A percentile compares a stretch with the other conserved stretches of the same genome.
phyloP scores from a whole-genome alignment of 2,888 invertebrate genomes.

The Xylophagus ater region DNA sequence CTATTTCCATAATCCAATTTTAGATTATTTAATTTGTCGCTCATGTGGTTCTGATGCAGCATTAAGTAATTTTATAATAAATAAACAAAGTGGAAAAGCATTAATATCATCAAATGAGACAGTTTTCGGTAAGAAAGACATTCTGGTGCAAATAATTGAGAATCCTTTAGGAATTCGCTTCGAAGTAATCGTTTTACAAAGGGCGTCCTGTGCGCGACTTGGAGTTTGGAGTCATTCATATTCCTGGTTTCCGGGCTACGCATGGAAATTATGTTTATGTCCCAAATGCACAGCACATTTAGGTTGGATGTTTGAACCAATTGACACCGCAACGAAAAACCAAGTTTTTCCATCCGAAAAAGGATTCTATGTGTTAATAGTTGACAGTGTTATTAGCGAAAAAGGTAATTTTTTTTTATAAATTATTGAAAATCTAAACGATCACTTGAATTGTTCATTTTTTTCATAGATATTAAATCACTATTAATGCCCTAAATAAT shows the following conservation, averaged over 20 bases:
- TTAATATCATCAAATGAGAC: slow-evolving; percentile 41
- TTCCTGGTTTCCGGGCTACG: slow-evolving; percentile 56
- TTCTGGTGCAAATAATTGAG: slow-evolving; percentile 45
- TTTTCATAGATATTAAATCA: slow-evolving; percentile 10
- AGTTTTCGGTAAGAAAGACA: slow-evolving; percentile 43
- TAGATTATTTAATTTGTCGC: slow-evolving; percentile 47
- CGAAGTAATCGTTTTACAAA: slow-evolving; percentile 43
- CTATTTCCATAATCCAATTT: slow-evolving; percentile 15
- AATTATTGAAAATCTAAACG: background rate
- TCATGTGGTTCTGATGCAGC: slow-evolving; percentile 49
- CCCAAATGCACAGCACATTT: slow-evolving; percentile 49
- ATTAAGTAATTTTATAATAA: slow-evolving; percentile 44
- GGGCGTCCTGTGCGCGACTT: slow-evolving; percentile 45
- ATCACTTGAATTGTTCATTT: slow-evolving; percentile 3
- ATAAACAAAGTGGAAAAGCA: slow-evolving; percentile 43
- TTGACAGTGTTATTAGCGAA: slow-evolving; percentile 31
- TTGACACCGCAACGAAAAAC: slow-evolving; percentile 26
- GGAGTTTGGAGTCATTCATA: slow-evolving; percentile 44
- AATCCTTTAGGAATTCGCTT: slow-evolving; percentile 47
- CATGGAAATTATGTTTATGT: slow-evolving; percentile 51
- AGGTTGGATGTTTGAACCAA: slow-evolving; percentile 50
- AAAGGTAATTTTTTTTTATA: slow-evolving; percentile 27
- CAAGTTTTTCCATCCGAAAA: slow-evolving; percentile 25
- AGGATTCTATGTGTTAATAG: slow-evolving; percentile 33
- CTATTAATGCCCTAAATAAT: slow-evolving; percentile 9